Conservation (phyloP, 2,797 vertebrate genomes). For the Gymnothorax javanicus region DNA sequence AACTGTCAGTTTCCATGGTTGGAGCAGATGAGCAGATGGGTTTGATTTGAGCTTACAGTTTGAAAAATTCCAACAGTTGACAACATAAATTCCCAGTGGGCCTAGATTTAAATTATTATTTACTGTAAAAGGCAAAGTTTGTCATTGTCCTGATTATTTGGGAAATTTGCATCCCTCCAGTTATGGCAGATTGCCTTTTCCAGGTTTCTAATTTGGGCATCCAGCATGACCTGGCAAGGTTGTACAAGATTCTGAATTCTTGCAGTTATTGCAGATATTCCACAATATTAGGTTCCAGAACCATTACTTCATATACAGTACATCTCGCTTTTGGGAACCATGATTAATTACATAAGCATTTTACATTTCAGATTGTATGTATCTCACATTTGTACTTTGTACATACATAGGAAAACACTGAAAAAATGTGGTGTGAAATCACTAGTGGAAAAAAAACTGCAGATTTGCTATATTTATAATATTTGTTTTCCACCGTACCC, state of each 20-base stretch:
- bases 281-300: conserved; percentile 11
- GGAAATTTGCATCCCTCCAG: background rate
- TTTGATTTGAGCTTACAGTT: background rate
- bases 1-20: background rate
- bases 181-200: background rate
- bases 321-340: background rate
- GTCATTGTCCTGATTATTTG: background rate
- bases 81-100: background rate
- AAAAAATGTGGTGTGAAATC: conserved; percentile 2
- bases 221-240: background rate
- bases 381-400: conserved; percentile 7
- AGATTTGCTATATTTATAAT: conserved; percentile 18
- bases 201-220: background rate
- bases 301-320: background rate
- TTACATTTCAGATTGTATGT: conserved; percentile 5
- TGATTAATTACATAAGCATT: conserved; percentile 2
- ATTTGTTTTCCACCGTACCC: background rate
- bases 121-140: background rate
- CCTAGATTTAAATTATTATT: background rate
- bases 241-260: background rate
- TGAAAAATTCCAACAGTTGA: background rate
- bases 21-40: background rate
- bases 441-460: background rate
- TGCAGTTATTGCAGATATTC: background rate
- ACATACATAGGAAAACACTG: background rate